Base-by-base conservation (phyloP, 2,888 invertebrate species). In the Macropis europaea region DNA sequence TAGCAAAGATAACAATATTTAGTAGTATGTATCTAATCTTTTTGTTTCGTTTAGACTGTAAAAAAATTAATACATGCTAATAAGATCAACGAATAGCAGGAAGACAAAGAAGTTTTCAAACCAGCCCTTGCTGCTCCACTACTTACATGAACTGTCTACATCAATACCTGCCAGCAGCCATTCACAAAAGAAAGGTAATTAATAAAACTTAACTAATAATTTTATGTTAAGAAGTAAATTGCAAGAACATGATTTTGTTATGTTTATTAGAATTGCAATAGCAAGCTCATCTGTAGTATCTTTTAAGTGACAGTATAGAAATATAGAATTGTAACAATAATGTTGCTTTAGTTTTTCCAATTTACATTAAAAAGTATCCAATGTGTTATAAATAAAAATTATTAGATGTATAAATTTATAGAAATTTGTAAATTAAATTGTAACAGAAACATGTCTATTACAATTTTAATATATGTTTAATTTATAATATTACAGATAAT, bases 91-190 rank as follows among this genome's bases (percentile, higher is more conserved):
- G 61, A 68, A 69, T 53, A 73, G 71, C 72, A 71, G 62, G 62
- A 70, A 72, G 50, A 62, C 73, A 53, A 74, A 68, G 53, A 70
- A 81, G 64, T 68, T 77, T 79, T 77, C 75, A 78, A 82, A 84
- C 64, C 76, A 86, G 84, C 80, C 84, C 79, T 75, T 81, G 81
- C 83, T 82, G 78, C 76, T 78, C 74, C 68, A 76, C 83, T 90
- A 90, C 90, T 90, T 90, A 90, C 90, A 90, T 89, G 90, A 90
- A 85, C 87, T 84, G 85, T 90, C 89, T 87, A 90, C 87, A 88
- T 90, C 90, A 89, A 90, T 89, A 90, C 89, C 89, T 90, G 89
- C 82, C 87, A 86, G 90, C 89, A 89, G 89, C 90, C 89, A 86
- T 89, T 88, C 84, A 85, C 81, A 88, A 87, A 85, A 88, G 84